Evolutionary conservation across 2,888 invertebrate genomes (phyloP), one percentile per base, ranked within the genome.

Genomic region (Drosophila austrosaltans): DNA sequence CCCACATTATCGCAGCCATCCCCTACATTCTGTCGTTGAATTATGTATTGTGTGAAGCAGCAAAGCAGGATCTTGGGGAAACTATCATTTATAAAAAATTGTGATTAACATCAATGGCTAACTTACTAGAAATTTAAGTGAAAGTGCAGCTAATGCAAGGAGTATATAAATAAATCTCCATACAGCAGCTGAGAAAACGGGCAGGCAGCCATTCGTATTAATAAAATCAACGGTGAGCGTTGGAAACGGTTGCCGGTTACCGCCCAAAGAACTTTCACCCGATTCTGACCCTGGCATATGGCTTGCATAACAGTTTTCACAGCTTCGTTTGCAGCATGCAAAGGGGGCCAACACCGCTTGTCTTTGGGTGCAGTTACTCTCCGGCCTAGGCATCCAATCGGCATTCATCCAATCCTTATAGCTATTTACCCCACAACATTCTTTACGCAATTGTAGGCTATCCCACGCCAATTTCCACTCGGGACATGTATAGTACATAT

Each of bases 401-500:
- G 92, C 91, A 6, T 78, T 77, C 82, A 89, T 87, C 92, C 92
- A 92, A 68, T 92, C 92, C 65, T 76, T 81, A 72, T 90, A 91
- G 66, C 72, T 78, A n/a, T 87, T 63, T 2, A 92, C 91, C 0
- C 92, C 92, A 63, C 92, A 92, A 58, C 92, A 92, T 58, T 91
- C 82, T 54, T 89, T 85, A 1, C 80, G 76, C 53, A 89, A 79
- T 59, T 92, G 92, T 39, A 92, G 39, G 12, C 82, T 79, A 63
- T 92, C 92, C 92, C 92, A 92, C 0, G 92, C 63, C 0, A 92
- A 75, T 39, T 92, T 91, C 92, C 92, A 92, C 6, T 91, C 89
- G 0, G 92, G 90, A 62, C 89, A 86, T 0, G 82, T 63, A 62
- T 91, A 92, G 63, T 92, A 92, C 28, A 89, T 67, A 22, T 92